These are phyloP conservation scores for Brachionus rubens DNA, from an alignment of 1,140 invertebrate species.

Conservation along the genomic window DNA sequence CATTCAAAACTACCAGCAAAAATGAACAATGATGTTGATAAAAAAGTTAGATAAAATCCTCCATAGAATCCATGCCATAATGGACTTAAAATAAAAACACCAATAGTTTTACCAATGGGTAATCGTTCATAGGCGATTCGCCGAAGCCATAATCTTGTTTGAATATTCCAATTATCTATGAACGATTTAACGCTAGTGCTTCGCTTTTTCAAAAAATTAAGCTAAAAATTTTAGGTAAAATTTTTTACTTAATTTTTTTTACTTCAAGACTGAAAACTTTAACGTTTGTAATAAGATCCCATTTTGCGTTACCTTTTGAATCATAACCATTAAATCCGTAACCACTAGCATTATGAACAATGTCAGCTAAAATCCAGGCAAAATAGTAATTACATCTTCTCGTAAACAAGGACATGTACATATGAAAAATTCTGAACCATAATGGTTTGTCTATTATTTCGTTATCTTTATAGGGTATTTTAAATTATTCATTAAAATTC, in stretches of 20 bases:
- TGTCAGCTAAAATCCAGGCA: constrained; percentile 80
- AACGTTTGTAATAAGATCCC: constrained; percentile 87
- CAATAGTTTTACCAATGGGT: constrained; percentile 60
- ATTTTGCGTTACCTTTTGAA: constrained; percentile 67
- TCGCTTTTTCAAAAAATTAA: not conserved
- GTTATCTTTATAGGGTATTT: not conserved
- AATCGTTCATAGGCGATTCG: constrained; percentile 79
- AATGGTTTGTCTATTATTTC: not conserved
- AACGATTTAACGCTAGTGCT: constrained; percentile 62
- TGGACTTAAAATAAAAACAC: constrained; percentile 82
- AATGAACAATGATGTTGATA: constrained; percentile 70
- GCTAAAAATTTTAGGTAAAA: not conserved
- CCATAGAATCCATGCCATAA: constrained; percentile 95
- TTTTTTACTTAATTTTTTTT: not conserved
- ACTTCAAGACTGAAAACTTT: constrained; percentile 66
- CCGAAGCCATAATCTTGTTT: constrained; percentile 76
- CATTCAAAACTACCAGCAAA: constrained; percentile 42
- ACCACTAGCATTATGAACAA: constrained; percentile 70
- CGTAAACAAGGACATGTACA: constrained; percentile 62
- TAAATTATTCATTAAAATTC: not conserved
- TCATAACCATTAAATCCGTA: constrained; percentile 82
- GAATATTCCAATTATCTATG: constrained; percentile 78
- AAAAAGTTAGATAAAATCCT: constrained; percentile 92
- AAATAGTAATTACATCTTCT: constrained; percentile 87
- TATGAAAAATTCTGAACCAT: not conserved